Evolutionary conservation across 2,113 vertebrate species (phyloP), one percentile per base, ranked within the genome.

Genomic region (Phodopus roborovskii): DNA sequence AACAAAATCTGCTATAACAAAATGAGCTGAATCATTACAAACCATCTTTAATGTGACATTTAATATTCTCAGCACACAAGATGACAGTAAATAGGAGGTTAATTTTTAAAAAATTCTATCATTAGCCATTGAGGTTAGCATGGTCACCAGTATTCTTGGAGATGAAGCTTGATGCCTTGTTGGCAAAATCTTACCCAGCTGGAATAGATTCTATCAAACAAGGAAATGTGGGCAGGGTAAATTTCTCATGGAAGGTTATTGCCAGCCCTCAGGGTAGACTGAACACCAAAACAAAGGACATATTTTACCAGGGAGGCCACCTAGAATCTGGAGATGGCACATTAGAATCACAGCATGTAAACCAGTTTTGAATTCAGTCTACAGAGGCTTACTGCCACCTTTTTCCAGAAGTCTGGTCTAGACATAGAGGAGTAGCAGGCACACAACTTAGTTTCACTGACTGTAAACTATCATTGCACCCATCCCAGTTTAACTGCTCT

Each of bases 11-110:
- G 6, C 66, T 90, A 2, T 66, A 48, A 68, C 42, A 26, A 94
- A 92, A 73, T 81, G 16, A 90, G 19, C 50, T 78, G 62, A 94
- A 60, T 94, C 62, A 62, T 56, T n/a, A 94, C 82, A 77, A 95
- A 62, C 19, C 2, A 5, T 86, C 30, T 56, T 74, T 91, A 48
- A 82, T 86, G 28, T 64, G 19, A 64, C 74, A 58, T 73, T 92
- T 85, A 20, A 66, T 91, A 48, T 74, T 94, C 66, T 26, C 16
- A 92, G 19, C 30, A 88, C 30, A 83, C 0, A 53, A 56, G 62
- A 42, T 85, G 39, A 39, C 2, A 92, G 30, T 56, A 74, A 92
- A 90, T 3, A 53, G 1, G 53, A 89, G 92, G 7, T 66, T 3
- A 4, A 58, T 56, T 91, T 86, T 45, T 50, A 56, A 90, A 5